A percentile compares a stretch with the other conserved stretches of the same genome.
phyloP scores from a whole-genome alignment of 1,140 invertebrate genomes.

The Drosophila bocki region DNA sequence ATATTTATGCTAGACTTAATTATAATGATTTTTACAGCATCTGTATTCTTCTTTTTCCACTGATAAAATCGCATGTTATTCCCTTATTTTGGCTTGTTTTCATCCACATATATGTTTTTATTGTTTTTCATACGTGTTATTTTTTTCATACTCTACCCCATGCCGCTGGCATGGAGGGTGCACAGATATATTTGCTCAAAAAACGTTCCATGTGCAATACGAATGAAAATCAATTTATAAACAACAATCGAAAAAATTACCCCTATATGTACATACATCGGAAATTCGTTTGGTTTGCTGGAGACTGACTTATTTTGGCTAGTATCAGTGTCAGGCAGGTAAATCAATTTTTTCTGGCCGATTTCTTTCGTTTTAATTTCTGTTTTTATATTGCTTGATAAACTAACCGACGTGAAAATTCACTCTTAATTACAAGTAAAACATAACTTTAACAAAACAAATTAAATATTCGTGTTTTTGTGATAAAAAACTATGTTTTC shows the following conservation, averaged over 20 bases:
- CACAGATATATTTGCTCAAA: slow-evolving; percentile 38
- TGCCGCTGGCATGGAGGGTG: slow-evolving; percentile 15
- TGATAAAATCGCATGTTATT: slow-evolving; percentile 72
- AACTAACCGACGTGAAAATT: slow-evolving; percentile 29
- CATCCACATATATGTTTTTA: slow-evolving; percentile 40
- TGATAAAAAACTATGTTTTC: not conserved
- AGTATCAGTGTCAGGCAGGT: slow-evolving; percentile 48
- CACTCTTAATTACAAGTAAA: slow-evolving; percentile 21
- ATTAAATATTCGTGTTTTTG: not conserved
- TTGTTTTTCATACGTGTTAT: slow-evolving; percentile 40
- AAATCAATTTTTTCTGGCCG: slow-evolving; percentile 23
- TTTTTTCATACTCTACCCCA: slow-evolving; percentile 28
- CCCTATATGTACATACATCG: slow-evolving; percentile 35
- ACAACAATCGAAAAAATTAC: slow-evolving; percentile 46
- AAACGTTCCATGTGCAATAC: slow-evolving; percentile 36
- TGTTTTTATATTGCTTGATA: not conserved
- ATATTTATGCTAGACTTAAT: slow-evolving; percentile 66
- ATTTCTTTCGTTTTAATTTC: slow-evolving; percentile 12
- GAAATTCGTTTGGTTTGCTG: slow-evolving; percentile 45
- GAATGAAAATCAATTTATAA: slow-evolving; percentile 45
- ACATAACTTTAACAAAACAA: slow-evolving; percentile 7
- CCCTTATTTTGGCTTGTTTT: slow-evolving; percentile 28
- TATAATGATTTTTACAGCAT: slow-evolving; percentile 77
- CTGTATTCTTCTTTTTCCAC: slow-evolving; percentile 56
- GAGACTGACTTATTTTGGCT: slow-evolving; percentile 44